phyloP scores from a whole-genome alignment of 2,888 invertebrate species.

The Hirtodrosophila cameraria region DNA sequence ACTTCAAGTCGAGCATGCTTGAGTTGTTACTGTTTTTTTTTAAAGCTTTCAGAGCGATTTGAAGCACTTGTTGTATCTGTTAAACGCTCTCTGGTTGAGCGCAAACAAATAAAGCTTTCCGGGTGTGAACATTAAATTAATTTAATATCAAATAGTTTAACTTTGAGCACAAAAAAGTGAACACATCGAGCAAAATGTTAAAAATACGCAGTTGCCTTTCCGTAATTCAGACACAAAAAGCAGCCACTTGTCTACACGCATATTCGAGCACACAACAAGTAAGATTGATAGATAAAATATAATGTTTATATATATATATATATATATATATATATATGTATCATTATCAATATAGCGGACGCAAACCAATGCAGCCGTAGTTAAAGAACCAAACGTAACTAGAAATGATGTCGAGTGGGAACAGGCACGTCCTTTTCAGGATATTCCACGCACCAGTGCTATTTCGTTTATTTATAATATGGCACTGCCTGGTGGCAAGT shows the following conservation, averaged over 20 bases:
- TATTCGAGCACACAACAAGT: slow-evolving; percentile 11
- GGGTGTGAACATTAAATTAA: neutral
- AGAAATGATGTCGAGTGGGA: slow-evolving; percentile 63
- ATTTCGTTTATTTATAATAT: slow-evolving; percentile 41
- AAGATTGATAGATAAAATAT: neutral
- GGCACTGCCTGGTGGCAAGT: slow-evolving; percentile 76
- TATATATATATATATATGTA: too few species aligned
- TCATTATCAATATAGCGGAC: slow-evolving; percentile 42
- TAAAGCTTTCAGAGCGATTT: neutral
- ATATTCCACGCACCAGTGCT: slow-evolving; percentile 61
- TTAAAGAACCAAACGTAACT: neutral
- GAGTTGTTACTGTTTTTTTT: neutral
- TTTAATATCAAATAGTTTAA: slow-evolving; percentile 20
- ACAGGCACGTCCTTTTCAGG: slow-evolving; percentile 64
- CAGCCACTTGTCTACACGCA: neutral
- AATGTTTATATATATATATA: neutral
- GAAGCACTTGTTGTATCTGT: neutral
- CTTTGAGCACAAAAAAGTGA: neutral
- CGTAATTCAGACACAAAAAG: slow-evolving; percentile 13
- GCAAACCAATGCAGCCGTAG: slow-evolving; percentile 46
- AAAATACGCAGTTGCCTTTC: slow-evolving; percentile 22
- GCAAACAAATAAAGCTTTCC: slow-evolving; percentile 28
- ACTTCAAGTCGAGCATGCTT: neutral
- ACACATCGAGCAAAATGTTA: slow-evolving; percentile 27
- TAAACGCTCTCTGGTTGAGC: neutral